These are phyloP conservation scores for Orthonyx spaldingii DNA, from an alignment of 2,113 vertebrate genomes.

Conservation along the genomic window DNA sequence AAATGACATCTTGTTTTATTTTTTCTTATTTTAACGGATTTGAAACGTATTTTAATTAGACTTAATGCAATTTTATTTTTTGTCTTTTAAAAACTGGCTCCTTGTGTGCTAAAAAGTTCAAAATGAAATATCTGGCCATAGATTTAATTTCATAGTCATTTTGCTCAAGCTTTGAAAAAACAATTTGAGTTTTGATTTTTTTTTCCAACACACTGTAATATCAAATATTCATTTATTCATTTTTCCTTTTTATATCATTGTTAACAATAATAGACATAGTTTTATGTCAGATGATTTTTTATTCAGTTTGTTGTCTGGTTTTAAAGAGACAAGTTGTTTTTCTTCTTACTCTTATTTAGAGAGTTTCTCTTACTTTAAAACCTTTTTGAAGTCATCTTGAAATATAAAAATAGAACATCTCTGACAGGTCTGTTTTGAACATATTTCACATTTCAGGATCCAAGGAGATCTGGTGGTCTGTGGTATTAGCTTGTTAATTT, in stretches of 20 bases:
- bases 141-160: not conserved
- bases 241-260: constrained; percentile 27
- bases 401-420: constrained; percentile 50
- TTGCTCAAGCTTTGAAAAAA: not conserved
- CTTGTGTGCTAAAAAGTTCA: not conserved
- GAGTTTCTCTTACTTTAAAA: constrained; percentile 16
- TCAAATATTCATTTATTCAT: constrained; percentile 1
- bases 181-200: not conserved
- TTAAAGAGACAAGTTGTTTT: constrained; percentile 33
- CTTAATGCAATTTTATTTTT: not conserved
- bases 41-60: not conserved
- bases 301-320: constrained; percentile 41
- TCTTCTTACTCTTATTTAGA: not conserved
- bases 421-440: constrained; percentile 40
- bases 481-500: constrained; percentile 73
- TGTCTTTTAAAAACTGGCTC: not conserved
- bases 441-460: constrained; percentile 41
- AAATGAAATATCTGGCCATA: not conserved
- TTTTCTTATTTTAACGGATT: not conserved
- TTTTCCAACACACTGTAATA: not conserved
- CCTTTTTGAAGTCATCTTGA: constrained; percentile 46
- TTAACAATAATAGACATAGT: constrained; percentile 33
- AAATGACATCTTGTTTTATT: not conserved
- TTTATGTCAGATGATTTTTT: constrained; percentile 43
- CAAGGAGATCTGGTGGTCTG: constrained; percentile 55